Evolutionary conservation across 2,888 invertebrate genomes (phyloP), one percentile per base, ranked within the genome.

Genomic region (Strigamia maritima): DNA sequence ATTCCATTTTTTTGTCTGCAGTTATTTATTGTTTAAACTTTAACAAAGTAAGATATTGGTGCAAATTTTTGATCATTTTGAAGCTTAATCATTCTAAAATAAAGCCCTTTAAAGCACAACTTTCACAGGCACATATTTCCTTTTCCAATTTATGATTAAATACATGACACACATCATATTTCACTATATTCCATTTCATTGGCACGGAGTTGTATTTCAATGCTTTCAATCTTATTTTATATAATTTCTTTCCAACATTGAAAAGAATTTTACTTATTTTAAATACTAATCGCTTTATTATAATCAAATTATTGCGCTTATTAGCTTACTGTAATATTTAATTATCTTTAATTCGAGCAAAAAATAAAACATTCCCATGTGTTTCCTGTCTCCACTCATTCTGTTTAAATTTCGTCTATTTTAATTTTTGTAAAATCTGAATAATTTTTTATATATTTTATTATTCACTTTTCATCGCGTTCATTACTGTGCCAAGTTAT

Each of bases 361-460:
- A 70, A 70, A 70, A 70, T 70, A 70, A 70, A 70, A 70, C 70
- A 70, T 70, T 70, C 70, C 28, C 70, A 70, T 70, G 70, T 70
- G 70, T 70, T 70, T 70, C 70, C 70, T 70, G 70, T 70, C 70
- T 70, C 70, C 28, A 70, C 70, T 28, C 26, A 26, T 22, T 24
- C 70, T 16, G 70, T n/a, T 28, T 28, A 16, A 70, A 70, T 70
- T 70, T 70, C 70, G 70, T 28, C 28, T 4, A 7, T 70, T n/a
- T 70, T 70, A 70, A 70, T 70, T 26, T 70, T 70, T 28, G 70
- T n/a, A 28, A 12, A 70, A 12, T 26, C 0, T 28, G 26, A 70
- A 26, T 28, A 14, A 28, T 70, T 28, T 24, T 70, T 28, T 2
- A 7, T 14, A 26, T 70, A 70, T 70, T 70, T 54, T 54, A n/a